A percentile compares a stretch with the other conserved stretches of the same genome.
Conservation (phyloP, 1,140 invertebrate species). For the Drosophila santomea region DNA sequence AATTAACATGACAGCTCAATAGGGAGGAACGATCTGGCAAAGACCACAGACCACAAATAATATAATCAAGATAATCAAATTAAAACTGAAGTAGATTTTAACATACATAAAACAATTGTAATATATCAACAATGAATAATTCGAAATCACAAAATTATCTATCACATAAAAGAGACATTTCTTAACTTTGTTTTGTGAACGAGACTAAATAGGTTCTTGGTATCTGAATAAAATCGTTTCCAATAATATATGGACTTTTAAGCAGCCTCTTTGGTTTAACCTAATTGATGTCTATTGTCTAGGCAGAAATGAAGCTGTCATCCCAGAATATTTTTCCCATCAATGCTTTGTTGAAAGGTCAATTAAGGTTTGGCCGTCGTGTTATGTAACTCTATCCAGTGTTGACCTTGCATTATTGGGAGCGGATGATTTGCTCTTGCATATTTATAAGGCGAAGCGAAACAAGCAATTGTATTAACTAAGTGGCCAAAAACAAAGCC, state of each 20-base stretch:
- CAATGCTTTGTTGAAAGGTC: constrained; percentile 36
- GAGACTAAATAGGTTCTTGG: background rate
- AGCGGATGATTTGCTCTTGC: constrained; percentile 50
- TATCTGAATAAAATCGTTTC: background rate
- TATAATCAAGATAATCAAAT: background rate
- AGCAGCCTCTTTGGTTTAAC: background rate
- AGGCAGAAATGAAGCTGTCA: constrained; percentile 25
- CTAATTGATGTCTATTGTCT: constrained; percentile 40
- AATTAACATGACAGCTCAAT: constrained; percentile 4
- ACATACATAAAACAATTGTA: too few relatives aligned
- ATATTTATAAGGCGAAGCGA: constrained; percentile 67
- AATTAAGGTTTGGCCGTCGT: constrained; percentile 29
- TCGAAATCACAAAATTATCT: too few relatives aligned
- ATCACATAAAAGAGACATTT: too few relatives aligned
- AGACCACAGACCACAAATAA: background rate
- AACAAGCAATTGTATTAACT: constrained; percentile 62
- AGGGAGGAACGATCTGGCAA: too few relatives aligned
- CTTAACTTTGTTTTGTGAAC: background rate
- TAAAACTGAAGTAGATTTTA: too few relatives aligned
- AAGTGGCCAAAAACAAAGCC: constrained; percentile 54
- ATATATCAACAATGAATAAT: too few relatives aligned
- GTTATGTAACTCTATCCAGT: constrained; percentile 43
- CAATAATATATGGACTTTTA: constrained; percentile 23
- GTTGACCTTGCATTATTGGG: constrained; percentile 67
- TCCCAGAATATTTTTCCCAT: constrained; percentile 21